These are phyloP conservation scores for Salvelinus alpinus DNA, from an alignment of 2,113 vertebrate species.

Conservation along the genomic window DNA sequence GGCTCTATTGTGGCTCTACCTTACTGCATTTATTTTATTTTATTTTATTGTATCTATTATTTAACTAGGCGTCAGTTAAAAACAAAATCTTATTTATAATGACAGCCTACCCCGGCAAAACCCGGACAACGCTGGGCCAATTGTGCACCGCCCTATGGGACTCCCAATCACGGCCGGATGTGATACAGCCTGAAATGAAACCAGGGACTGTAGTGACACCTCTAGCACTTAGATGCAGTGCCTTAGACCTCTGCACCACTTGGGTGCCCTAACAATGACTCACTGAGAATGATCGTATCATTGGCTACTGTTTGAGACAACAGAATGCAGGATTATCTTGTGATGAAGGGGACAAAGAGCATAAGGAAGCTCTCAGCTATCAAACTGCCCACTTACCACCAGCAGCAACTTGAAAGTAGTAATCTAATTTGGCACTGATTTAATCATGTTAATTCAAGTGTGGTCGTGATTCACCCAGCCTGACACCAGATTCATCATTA, in stretches of 20 bases:
- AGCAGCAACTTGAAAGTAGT: constrained; percentile 60
- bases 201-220: no score
- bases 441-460: constrained; percentile 69
- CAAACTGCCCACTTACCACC: constrained; percentile 49
- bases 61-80: no score
- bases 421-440: constrained; percentile 68
- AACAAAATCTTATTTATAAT: no score
- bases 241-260: constrained; percentile 32
- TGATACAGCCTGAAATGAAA: no score
- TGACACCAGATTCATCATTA: constrained; percentile 54
- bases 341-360: constrained; percentile 57
- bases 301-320: constrained; percentile 28
- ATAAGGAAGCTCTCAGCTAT: constrained; percentile 43
- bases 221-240: no score
- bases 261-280: constrained; percentile 47
- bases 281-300: constrained; percentile 61
- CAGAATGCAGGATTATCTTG: constrained; percentile 35
- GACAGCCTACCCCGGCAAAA: no score
- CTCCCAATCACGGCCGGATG: no score
- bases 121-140: no score
- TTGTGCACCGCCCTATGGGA: no score
- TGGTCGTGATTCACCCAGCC: constrained; percentile 45
- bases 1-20: no score
- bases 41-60: no score
- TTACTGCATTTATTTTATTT: no score